phyloP scores from a whole-genome alignment of 2,888 invertebrate genomes.

The Pollenia griseotomentosa region DNA sequence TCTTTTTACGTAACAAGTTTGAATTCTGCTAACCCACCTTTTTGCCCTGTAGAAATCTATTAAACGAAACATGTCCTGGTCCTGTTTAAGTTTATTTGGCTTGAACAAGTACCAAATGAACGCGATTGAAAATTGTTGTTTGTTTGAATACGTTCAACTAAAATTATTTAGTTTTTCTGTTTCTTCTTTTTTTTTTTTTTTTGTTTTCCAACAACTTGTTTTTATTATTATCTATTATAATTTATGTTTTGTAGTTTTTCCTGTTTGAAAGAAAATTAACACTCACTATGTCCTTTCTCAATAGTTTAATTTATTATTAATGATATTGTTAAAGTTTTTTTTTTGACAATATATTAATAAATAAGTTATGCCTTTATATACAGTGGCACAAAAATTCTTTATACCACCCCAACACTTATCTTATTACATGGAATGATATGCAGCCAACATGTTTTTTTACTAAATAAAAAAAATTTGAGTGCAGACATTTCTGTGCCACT shows the following conservation, averaged over 20 bases:
- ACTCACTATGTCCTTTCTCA: too few relatives aligned
- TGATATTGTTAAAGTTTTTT: constrained; percentile 56
- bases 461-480: not conserved
- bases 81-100: not conserved
- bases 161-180: constrained; percentile 16
- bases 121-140: not conserved
- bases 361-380: too few relatives aligned
- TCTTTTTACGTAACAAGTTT: not conserved
- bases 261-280: too few relatives aligned
- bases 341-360: not conserved
- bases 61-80: not conserved
- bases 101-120: not conserved
- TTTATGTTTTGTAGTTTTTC: not conserved
- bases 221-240: not conserved
- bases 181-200: not conserved
- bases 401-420: too few relatives aligned
- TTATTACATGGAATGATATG: too few relatives aligned
- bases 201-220: too few relatives aligned
- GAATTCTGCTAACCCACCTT: constrained; percentile 2
- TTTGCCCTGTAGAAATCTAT: not conserved
- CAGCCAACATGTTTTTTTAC: too few relatives aligned
- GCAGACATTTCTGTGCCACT: not conserved
- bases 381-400: too few relatives aligned
- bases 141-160: not conserved
- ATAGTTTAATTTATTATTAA: constrained; percentile 30